Percentiles rank a stretch among this genome's conserved stretches.
Evolutionary conservation across 2,888 invertebrate species (phyloP).

Genomic region (Laspeyria flexula): DNA sequence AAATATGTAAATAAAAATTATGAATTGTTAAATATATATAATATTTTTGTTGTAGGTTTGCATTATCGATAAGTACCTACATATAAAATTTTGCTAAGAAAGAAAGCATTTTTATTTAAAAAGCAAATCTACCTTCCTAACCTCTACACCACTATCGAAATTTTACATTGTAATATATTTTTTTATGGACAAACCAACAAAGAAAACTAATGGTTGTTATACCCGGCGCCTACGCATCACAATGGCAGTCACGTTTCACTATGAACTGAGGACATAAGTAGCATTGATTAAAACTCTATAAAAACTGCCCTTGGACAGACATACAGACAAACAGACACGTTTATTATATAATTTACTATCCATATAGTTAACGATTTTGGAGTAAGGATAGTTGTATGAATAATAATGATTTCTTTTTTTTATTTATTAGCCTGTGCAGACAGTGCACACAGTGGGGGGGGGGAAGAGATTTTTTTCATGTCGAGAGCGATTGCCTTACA

Average conservation of each 20-base stretch:
- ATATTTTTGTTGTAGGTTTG: no score
- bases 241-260: slow-evolving; percentile 30
- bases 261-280: slow-evolving; percentile 50
- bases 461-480: no score
- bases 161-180: background rate
- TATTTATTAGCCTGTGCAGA: background rate
- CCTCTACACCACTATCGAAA: background rate
- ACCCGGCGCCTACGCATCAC: slow-evolving; percentile 35
- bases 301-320: slow-evolving; percentile 63
- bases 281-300: slow-evolving; percentile 68
- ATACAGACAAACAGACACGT: slow-evolving; percentile 11
- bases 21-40: no score
- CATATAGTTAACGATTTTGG: slow-evolving; percentile 23
- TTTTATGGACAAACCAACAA: slow-evolving; percentile 11
- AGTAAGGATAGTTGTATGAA: slow-evolving; percentile 17
- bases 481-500: no score
- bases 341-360: slow-evolving; percentile 38
- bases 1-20: no score
- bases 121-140: background rate
- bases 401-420: slow-evolving; percentile 3
- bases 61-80: no score
- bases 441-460: no score
- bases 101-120: no score
- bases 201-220: slow-evolving; percentile 12
- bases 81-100: no score